These are phyloP conservation scores for Cinara cedri DNA, from an alignment of 2,888 invertebrate species.

Conservation along the genomic window DNA sequence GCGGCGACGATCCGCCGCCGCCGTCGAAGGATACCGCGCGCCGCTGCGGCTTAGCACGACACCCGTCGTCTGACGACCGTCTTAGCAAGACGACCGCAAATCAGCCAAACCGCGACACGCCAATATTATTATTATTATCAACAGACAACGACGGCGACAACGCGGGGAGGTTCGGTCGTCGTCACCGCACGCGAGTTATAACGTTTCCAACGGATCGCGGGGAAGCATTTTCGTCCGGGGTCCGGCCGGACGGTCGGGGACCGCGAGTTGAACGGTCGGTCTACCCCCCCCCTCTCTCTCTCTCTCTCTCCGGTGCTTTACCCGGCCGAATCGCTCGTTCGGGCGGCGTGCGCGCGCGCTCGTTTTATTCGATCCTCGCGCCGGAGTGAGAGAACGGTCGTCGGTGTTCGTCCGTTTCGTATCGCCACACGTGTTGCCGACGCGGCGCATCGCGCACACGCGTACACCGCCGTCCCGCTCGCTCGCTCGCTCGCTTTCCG, in stretches of 20 bases:
- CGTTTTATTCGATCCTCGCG: not conserved
- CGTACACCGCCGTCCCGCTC: not conserved
- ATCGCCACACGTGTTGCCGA: slow-evolving; percentile 54
- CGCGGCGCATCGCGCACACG: slow-evolving; percentile 48
- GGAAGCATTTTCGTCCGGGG: too few relatives aligned
- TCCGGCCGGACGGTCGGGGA: not conserved
- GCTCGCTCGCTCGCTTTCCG: not conserved
- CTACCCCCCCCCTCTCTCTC: too few relatives aligned
- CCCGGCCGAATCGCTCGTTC: not conserved
- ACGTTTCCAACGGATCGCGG: too few relatives aligned
- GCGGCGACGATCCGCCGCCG: too few relatives aligned
- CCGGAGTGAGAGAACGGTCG: not conserved
- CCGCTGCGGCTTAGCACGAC: too few relatives aligned
- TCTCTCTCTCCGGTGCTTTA: not conserved
- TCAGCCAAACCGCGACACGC: too few relatives aligned
- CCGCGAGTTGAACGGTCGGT: not conserved
- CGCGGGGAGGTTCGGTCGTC: not conserved
- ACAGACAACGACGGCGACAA: too few relatives aligned
- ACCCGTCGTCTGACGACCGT: too few relatives aligned
- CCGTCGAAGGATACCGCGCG: too few relatives aligned
- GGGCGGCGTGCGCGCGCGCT: not conserved
- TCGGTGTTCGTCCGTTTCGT: not conserved
- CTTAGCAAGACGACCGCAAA: too few relatives aligned
- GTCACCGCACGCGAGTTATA: not conserved
- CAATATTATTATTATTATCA: too few relatives aligned